Evolutionary conservation across 2,797 vertebrate species (phyloP), one percentile per base, ranked within the genome.

Genomic region (Peromyscus eremicus): DNA sequence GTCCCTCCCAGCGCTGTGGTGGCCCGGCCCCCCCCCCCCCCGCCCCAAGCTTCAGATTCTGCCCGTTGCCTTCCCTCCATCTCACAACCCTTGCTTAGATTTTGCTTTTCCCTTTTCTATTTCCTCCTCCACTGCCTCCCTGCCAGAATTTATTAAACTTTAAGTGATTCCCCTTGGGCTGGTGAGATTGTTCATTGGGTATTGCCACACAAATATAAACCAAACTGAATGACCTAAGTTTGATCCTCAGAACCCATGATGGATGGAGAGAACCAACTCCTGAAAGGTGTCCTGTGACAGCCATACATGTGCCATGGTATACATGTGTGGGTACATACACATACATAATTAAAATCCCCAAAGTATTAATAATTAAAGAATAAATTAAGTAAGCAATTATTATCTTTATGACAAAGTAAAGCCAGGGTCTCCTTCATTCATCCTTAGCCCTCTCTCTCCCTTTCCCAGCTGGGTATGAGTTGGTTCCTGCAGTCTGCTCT

Each of bases 341-440:
- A 27, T 34, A 37, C 84, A 37, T 29, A 73, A 55, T 29, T 71
- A 73, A 57, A 87, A 40, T 27, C n/a, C 49, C 49, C 37, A 6
- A 57, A n/a, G 16, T 55, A 29, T 40, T 57, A 37, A 73, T 57
- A 57, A 40, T n/a, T 87, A 40, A 87, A 73, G 49, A 71, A 57
- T 73, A 73, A 87, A 7, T 55, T 57, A 87, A 40, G 13, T n/a
- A 55, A 52, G 40, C 43, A 71, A 17, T 10, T 21, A 13, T 55
- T 21, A 17, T 94, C 62, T 91, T 81, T 64, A 84, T 34, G 60
- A 66, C 40, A 83, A 95, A 89, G 70, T 46, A 60, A 66, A 90
- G 57, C 32, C 32, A 75, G 40, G 32, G 34, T 13, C 12, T 34
- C 14, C 37, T 80, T 76, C 64, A n/a, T 64, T 37, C n/a, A 11